Percentiles rank a stretch among this genome's conserved stretches.
Evolutionary conservation across 2,113 vertebrate species (phyloP).

Genomic region (Hemiscyllium ocellatum): DNA sequence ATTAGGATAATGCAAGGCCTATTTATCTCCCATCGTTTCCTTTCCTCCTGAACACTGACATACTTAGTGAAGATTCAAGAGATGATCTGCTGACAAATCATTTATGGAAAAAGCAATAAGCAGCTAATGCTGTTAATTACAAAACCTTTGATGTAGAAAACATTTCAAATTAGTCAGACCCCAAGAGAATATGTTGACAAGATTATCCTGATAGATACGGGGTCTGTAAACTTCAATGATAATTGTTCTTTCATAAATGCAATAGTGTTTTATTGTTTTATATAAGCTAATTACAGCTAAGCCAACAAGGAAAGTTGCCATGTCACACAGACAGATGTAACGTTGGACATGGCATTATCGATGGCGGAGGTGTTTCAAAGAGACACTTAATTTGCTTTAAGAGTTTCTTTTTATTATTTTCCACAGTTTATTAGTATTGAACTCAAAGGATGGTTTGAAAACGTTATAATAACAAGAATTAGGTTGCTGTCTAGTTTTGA

Average conservation of each 20-base stretch:
- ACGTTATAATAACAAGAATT: not conserved
- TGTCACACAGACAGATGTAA: not conserved
- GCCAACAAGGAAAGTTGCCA: not conserved
- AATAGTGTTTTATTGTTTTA: not conserved
- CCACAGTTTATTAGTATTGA: not conserved
- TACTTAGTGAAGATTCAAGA: not conserved
- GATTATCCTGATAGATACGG: not conserved
- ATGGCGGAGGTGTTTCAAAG: not conserved
- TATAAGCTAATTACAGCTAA: not conserved
- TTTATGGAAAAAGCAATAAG: constrained; percentile 21
- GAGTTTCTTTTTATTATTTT: not conserved
- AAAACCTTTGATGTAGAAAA: constrained; percentile 26
- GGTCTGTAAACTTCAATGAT: not conserved
- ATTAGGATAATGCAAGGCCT: not conserved
- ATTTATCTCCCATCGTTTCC: not conserved
- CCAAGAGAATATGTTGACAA: not conserved
- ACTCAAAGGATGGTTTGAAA: not conserved
- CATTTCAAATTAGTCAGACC: constrained; percentile 17
- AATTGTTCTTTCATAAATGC: not conserved
- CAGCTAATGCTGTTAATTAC: constrained; percentile 18
- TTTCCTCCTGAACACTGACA: not conserved
- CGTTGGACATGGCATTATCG: not conserved
- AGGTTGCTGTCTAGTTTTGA: not conserved
- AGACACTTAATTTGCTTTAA: not conserved
- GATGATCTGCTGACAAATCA: constrained; percentile 10